phyloP scores from a whole-genome alignment of 2,888 invertebrate genomes.

The Campoplex nolae region DNA sequence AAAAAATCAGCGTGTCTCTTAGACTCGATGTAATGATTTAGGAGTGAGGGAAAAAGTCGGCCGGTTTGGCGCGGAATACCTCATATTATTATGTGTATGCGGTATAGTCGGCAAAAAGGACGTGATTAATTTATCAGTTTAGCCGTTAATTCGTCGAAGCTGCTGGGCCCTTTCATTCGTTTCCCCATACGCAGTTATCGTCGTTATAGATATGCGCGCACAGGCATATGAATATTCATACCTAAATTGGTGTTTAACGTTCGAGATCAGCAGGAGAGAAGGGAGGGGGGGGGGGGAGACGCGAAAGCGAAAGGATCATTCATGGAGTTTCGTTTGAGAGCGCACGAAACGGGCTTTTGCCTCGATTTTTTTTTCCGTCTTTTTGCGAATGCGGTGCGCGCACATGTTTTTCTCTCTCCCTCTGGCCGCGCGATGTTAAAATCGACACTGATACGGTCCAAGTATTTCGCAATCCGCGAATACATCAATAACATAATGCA shows the following conservation, averaged over 20 bases:
- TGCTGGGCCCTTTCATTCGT: background rate
- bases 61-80: no score
- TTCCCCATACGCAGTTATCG: background rate
- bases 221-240: background rate
- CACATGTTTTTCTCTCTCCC: slow-evolving; percentile 7
- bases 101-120: background rate
- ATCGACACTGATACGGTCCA: background rate
- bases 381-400: background rate
- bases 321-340: slow-evolving; percentile 46
- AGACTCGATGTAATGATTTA: no score
- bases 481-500: background rate
- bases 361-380: background rate
- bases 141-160: background rate
- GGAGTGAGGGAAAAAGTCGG: no score
- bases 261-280: background rate
- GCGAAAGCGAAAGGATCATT: slow-evolving; percentile 61
- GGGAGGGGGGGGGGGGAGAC: background rate
- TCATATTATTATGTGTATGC: background rate
- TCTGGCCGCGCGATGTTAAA: background rate
- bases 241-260: slow-evolving; percentile 13
- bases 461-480: background rate
- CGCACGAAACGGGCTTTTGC: slow-evolving; percentile 37
- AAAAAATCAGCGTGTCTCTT: no score
- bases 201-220: background rate
- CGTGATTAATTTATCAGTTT: background rate